Evolutionary conservation across 1,140 invertebrate species (phyloP).

Genomic region (Bombus cullumanus): DNA sequence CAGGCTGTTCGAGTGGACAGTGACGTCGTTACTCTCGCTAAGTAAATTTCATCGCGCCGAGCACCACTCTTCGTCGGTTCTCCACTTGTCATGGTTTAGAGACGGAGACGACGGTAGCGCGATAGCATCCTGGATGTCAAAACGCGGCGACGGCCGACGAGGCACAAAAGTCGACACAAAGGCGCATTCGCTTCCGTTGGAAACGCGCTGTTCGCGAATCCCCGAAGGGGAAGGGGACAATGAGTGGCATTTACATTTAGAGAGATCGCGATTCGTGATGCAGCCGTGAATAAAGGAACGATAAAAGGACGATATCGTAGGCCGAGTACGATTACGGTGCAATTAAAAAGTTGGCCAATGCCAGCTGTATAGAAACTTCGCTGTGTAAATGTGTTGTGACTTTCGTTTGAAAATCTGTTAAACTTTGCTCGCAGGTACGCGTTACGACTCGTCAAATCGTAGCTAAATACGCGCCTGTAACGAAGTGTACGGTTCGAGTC

Average conservation of each 20-base stretch:
- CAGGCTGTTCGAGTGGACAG: conserved; percentile 60
- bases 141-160: conserved; percentile 36
- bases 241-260: conserved; percentile 31
- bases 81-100: conserved; percentile 55
- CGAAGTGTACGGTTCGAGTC: neutral
- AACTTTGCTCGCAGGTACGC: neutral
- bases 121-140: conserved; percentile 57
- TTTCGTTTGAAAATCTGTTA: neutral
- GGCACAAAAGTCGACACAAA: conserved; percentile 45
- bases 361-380: neutral
- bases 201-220: conserved; percentile 10
- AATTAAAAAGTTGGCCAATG: neutral
- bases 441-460: neutral
- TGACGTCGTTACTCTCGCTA: conserved; percentile 63
- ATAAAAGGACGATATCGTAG: neutral
- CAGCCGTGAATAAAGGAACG: conserved; percentile 12
- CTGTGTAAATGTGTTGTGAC: neutral
- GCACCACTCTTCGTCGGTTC: conserved; percentile 40
- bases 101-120: conserved; percentile 39
- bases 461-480: neutral
- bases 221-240: conserved; percentile 19
- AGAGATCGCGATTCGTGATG: neutral
- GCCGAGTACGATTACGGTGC: neutral
- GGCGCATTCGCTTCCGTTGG: conserved; percentile 36
- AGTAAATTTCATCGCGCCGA: conserved; percentile 65